phyloP scores from a whole-genome alignment of 2,113 vertebrate species.

The Manacus vitellinus region DNA sequence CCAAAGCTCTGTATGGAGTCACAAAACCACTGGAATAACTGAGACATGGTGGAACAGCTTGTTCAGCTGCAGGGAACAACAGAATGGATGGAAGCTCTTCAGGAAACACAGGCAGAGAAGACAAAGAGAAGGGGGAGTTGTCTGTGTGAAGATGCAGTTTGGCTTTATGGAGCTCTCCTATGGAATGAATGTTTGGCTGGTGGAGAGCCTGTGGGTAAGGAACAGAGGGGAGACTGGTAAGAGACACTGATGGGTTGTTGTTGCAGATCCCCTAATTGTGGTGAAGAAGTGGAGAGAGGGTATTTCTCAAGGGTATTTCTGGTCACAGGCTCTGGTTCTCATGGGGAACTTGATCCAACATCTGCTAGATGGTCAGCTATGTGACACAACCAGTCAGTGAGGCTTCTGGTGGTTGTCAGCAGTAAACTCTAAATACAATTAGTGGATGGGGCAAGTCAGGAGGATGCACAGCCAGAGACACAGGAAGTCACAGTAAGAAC shows the following conservation, averaged over 20 bases:
- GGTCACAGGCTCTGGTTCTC: neutral
- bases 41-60: neutral
- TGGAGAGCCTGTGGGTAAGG: neutral
- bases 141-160: neutral
- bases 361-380: neutral
- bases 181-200: neutral
- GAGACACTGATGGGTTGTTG: neutral
- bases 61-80: neutral
- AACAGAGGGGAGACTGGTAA: neutral
- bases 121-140: neutral
- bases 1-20: neutral
- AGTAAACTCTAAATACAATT: neutral
- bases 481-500: neutral
- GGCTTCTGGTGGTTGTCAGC: neutral
- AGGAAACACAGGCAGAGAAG: neutral
- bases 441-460: too few relatives aligned
- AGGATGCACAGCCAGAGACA: neutral
- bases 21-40: neutral
- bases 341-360: fast-evolving
- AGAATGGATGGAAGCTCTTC: neutral
- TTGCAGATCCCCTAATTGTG: neutral
- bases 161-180: fast-evolving
- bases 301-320: neutral
- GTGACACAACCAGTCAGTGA: neutral
- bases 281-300: neutral